Evolutionary conservation across 2,888 invertebrate species (phyloP).

Genomic region (Netelia melanura): DNA sequence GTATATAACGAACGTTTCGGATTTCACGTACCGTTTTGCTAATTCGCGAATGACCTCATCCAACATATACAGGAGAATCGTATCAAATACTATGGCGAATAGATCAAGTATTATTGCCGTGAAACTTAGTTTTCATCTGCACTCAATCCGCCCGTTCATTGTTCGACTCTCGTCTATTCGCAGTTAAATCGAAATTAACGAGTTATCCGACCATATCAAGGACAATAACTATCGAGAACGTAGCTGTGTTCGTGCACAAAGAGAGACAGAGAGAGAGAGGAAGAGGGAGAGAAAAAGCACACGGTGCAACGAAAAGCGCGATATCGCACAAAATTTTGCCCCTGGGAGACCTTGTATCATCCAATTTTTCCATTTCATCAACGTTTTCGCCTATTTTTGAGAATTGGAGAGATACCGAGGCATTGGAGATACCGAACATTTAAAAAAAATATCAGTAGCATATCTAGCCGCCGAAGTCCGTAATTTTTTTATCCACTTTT

Average conservation of each 20-base stretch:
- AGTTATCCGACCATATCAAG: conserved; percentile 9
- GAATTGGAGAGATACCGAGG: background rate
- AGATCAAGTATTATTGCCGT: conserved; percentile 47
- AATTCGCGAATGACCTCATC: conserved; percentile 60
- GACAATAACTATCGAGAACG: background rate
- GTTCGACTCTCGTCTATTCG: background rate
- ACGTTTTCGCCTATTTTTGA: background rate
- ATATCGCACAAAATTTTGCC: background rate
- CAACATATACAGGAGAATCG: background rate
- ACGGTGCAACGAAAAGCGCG: conserved; percentile 2
- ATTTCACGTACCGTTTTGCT: conserved; percentile 63
- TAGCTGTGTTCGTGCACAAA: background rate
- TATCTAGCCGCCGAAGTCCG: background rate
- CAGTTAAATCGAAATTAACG: conserved; percentile 27
- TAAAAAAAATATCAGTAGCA: too few species aligned
- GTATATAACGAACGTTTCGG: conserved; percentile 61
- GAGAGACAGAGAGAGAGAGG: background rate
- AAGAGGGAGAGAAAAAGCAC: background rate
- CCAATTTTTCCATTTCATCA: background rate
- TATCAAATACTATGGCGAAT: background rate
- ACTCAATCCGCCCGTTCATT: background rate
- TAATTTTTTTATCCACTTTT: conserved; percentile 4
- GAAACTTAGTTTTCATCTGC: conserved; percentile 39
- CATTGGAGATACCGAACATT: too few species aligned
- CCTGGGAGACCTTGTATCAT: background rate